Evolutionary conservation across 2,888 invertebrate species (phyloP).

Genomic region (Seira sanloemensis): DNA sequence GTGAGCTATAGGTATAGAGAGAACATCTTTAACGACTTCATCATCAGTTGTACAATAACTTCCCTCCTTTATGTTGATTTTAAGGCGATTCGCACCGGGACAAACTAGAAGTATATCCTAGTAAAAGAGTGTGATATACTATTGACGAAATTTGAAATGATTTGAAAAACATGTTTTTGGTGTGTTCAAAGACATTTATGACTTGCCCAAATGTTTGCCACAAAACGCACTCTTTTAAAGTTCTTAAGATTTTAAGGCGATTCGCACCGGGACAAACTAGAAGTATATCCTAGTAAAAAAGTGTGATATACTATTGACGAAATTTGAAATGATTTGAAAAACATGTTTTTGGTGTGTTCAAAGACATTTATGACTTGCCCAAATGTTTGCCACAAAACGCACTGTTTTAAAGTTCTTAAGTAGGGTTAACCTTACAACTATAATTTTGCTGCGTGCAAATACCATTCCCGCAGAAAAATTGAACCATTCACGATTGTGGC

Average conservation of each 20-base stretch:
- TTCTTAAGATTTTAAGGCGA: neutral
- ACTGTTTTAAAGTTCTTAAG: neutral
- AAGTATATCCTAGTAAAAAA: too few species aligned
- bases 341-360: slow-evolving; percentile 13
- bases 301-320: neutral
- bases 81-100: too few species aligned
- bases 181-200: slow-evolving; percentile 8
- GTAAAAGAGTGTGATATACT: neutral
- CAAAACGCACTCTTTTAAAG: neutral
- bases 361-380: neutral
- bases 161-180: slow-evolving; percentile 5
- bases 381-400: slow-evolving; percentile 14
- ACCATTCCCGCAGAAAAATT: too few species aligned
- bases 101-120: neutral
- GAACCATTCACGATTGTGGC: too few species aligned
- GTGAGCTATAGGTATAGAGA: too few species aligned
- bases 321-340: neutral
- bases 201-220: neutral
- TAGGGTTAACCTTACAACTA: too few species aligned
- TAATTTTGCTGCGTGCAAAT: too few species aligned
- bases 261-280: neutral
- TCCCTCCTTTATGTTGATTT: neutral
- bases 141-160: neutral
- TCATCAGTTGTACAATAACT: neutral
- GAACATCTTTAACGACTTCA: neutral